Evolutionary conservation across 1,140 invertebrate genomes (phyloP).

Genomic region (Glossosoma conforme): DNA sequence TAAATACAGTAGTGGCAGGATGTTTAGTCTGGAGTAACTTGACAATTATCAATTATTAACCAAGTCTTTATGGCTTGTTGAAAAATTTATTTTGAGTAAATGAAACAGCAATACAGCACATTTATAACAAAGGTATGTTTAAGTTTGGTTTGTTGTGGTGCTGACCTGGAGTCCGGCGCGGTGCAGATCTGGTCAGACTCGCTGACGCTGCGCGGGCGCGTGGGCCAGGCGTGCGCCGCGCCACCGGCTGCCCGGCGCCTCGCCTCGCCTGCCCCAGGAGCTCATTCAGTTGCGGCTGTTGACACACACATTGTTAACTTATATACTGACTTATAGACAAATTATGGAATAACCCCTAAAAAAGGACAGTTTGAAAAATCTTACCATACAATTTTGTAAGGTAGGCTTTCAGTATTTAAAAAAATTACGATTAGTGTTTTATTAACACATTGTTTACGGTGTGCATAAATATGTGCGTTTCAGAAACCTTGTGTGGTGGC

Average conservation of each 20-base stretch:
- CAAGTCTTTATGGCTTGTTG: too few relatives aligned
- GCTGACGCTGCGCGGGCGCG: constrained; percentile 14
- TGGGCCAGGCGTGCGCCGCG: constrained; percentile 21
- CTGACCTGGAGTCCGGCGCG: neutral
- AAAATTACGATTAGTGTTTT: too few relatives aligned
- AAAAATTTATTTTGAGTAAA: neutral
- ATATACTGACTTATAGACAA: neutral
- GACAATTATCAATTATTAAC: neutral
- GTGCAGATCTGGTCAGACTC: constrained; percentile 24
- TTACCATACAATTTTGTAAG: neutral
- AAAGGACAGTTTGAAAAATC: neutral
- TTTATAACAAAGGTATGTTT: neutral
- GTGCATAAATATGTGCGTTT: too few relatives aligned
- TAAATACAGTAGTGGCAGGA: neutral
- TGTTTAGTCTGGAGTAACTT: neutral
- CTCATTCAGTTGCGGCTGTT: constrained; percentile 29
- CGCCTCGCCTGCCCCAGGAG: constrained; percentile 20
- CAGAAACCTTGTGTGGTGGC: too few relatives aligned
- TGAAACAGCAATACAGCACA: neutral
- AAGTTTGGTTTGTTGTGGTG: neutral
- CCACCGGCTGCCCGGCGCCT: constrained; percentile 18
- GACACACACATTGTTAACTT: neutral
- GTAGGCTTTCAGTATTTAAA: neutral
- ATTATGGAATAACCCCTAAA: neutral
- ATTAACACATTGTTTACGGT: too few relatives aligned